A percentile compares a stretch with the other conserved stretches of the same genome.
phyloP scores from a whole-genome alignment of 2,797 vertebrate genomes.

The Epinephelus malabaricus region DNA sequence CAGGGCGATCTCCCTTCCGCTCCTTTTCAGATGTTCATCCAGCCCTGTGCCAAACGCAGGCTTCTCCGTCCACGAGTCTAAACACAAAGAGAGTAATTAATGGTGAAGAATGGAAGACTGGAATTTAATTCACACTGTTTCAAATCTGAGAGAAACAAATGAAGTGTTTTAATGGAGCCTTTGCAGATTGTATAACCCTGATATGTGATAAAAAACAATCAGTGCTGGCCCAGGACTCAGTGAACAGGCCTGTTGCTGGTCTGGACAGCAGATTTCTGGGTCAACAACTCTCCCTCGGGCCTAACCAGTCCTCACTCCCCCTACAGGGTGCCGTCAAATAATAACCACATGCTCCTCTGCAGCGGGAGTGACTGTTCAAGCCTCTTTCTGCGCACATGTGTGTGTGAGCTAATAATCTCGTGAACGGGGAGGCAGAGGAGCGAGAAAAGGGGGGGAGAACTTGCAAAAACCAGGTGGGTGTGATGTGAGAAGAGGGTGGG shows the following conservation, averaged over 20 bases:
- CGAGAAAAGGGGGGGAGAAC: not conserved
- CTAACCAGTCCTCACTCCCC: constrained; percentile 8
- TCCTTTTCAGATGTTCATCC: constrained; percentile 97
- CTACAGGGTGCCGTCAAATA: constrained; percentile 51
- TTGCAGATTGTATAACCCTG: not conserved
- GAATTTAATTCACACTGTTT: not conserved
- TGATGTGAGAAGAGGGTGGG: constrained; percentile 58
- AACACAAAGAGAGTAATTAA: constrained; percentile 29
- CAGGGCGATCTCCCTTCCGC: constrained; percentile 93
- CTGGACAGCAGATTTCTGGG: constrained; percentile 60
- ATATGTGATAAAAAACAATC: not conserved
- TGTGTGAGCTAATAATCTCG: constrained; percentile 12
- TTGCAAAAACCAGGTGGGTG: constrained; percentile 68
- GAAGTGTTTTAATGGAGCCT: not conserved
- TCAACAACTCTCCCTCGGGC: constrained; percentile 30
- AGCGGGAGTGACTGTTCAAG: constrained; percentile 30
- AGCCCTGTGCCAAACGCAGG: constrained; percentile 95
- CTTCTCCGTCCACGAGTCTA: constrained; percentile 98
- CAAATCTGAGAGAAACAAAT: constrained; percentile 1
- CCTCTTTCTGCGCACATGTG: constrained; percentile 5
- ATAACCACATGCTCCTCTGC: constrained; percentile 58
- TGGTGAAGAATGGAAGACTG: not conserved
- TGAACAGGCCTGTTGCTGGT: constrained; percentile 27
- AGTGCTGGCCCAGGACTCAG: not conserved
- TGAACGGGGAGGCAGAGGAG: constrained; percentile 11